These are phyloP conservation scores for Zele albiditarsus DNA, from an alignment of 2,888 invertebrate species.

Conservation along the genomic window DNA sequence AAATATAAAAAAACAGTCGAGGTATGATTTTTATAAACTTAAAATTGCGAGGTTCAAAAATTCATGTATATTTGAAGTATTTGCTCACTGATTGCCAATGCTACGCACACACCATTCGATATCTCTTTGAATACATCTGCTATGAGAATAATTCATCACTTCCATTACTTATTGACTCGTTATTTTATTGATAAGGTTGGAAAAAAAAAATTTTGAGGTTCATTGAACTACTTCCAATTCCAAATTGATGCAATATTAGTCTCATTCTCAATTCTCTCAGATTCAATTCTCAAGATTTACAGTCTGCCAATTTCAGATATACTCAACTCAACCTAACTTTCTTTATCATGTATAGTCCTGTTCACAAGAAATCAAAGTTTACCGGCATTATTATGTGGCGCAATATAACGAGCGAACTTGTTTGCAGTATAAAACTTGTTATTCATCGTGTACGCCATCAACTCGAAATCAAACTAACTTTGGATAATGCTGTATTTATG, in stretches of 20 bases:
- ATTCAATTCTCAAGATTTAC: background rate
- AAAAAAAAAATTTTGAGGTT: background rate
- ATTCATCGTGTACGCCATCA: too few relatives aligned
- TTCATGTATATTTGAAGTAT: too few relatives aligned
- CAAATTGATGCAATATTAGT: background rate
- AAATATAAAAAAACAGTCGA: slow-evolving; percentile 77
- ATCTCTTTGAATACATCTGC: background rate
- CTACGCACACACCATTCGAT: too few relatives aligned
- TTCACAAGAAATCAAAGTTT: background rate
- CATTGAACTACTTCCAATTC: too few relatives aligned
- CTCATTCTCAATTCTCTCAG: too few relatives aligned
- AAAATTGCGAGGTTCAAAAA: too few relatives aligned
- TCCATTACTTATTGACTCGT: background rate
- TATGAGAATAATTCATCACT: background rate
- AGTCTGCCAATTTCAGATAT: background rate
- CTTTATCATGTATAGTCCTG: background rate
- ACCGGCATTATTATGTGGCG: background rate
- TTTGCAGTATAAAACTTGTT: background rate
- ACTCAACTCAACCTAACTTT: background rate
- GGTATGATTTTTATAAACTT: slow-evolving; percentile 71
- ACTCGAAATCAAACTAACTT: too few relatives aligned
- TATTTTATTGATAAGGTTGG: background rate
- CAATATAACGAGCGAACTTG: background rate
- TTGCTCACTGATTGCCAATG: slow-evolving; percentile 3
- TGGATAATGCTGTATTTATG: too few relatives aligned